Evolutionary conservation across 2,888 invertebrate genomes (phyloP).

Genomic region (Isoperla grammatica): DNA sequence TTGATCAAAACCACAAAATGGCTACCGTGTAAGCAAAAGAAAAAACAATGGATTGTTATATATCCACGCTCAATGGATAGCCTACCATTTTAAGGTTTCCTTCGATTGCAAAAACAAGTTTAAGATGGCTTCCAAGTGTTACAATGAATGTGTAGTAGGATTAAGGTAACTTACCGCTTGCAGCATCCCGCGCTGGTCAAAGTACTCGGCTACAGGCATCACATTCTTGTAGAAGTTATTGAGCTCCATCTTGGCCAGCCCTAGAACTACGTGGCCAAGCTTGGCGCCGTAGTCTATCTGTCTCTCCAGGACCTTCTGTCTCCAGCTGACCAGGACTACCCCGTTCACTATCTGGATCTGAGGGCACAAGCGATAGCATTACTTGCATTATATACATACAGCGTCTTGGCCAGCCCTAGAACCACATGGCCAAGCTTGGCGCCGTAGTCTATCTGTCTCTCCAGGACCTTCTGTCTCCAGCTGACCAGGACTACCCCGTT

Average conservation of each 20-base stretch:
- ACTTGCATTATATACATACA: too few relatives aligned
- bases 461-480: constrained; percentile 80
- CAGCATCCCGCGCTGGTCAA: constrained; percentile 78
- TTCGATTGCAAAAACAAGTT: too few relatives aligned
- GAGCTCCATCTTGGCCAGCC: constrained; percentile 81
- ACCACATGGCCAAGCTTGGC: constrained; percentile 82
- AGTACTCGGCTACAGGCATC: constrained; percentile 86
- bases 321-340: constrained; percentile 80
- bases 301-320: constrained; percentile 75
- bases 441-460: constrained; percentile 86
- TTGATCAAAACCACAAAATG: too few relatives aligned
- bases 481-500: constrained; percentile 81
- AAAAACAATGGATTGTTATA: too few relatives aligned
- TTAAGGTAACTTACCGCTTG: constrained; percentile 59
- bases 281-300: constrained; percentile 89
- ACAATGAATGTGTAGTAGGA: too few relatives aligned
- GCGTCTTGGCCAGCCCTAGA: constrained; percentile 77
- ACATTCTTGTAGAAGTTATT: constrained; percentile 84
- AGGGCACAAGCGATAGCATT: too few relatives aligned
- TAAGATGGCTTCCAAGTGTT: too few relatives aligned
- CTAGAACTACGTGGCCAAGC: constrained; percentile 77
- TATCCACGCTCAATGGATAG: too few relatives aligned
- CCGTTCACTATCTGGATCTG: constrained; percentile 87
- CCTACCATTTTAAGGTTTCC: too few relatives aligned
- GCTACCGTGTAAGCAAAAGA: too few relatives aligned